Base-by-base conservation (phyloP, 2,113 vertebrate genomes). In the Alethe diademata region DNA sequence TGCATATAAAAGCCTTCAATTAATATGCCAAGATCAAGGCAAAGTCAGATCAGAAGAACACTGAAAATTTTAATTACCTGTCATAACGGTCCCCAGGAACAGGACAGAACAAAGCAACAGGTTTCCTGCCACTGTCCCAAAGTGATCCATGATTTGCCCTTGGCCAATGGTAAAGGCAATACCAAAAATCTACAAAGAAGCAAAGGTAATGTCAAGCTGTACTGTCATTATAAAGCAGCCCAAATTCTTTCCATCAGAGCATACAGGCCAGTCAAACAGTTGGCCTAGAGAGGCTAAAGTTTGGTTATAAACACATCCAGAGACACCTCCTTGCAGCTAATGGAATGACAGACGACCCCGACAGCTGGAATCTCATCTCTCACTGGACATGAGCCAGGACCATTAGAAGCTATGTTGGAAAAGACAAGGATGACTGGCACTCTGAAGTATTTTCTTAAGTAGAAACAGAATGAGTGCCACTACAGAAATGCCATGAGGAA, bases 161-260 rank as follows among this genome's bases (percentile, higher is more conserved):
- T 99, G 98, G 76, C 96, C 48, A n/a, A 99, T 98, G 88, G 99
- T 99, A 96, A 99, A 99, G 90, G 98, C 98, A 93, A 99, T 99
- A 86, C 99, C 99, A 93, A 99, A 99, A 70, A 99, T 97, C 99
- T 99, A 97, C 72, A 74, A 97, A 97, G 47, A 71, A 97, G 95
- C 45, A 96, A 90, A 91, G 53, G 38, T 66, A 84, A 33, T 50
- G 26, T 56, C 62, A 74, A 95, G 29, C 29, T 35, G 43, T 73
- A 64, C 6, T 75, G 61, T 45, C 66, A 23, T 3, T 64, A 45
- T 29, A 76, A 76, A 93, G 43, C 40, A 78, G 36, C 18, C 19
- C 3, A 1, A 88, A 66, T 29, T 56, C 50, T 45, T 74, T 51
- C 15, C 38, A 56, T 71, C 71, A 70, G 50, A 58, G 26, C 24